Conservation (phyloP, 2,888 invertebrate genomes). For the Drosophila fungiperda region DNA sequence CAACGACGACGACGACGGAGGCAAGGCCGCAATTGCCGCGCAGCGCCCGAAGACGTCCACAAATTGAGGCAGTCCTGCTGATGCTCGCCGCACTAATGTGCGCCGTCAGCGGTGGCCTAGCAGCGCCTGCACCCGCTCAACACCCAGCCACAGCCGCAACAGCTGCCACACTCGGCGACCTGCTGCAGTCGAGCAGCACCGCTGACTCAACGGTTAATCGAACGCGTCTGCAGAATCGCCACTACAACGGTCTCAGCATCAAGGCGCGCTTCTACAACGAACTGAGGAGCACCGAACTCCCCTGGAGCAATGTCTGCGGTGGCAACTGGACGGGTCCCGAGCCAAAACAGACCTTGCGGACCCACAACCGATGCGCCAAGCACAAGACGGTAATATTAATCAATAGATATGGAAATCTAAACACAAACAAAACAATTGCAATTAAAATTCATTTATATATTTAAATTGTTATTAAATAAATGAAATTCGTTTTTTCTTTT, state of each 20-base stretch:
- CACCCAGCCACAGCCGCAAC: neutral
- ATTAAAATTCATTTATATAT: neutral
- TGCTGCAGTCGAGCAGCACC: neutral
- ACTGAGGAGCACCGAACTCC: constrained; percentile 45
- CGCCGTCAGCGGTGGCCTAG: constrained; percentile 17
- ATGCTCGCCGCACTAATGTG: constrained; percentile 59
- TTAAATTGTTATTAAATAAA: neutral
- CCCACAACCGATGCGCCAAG: constrained; percentile 39
- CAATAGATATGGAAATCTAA: neutral
- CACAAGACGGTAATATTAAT: constrained; percentile 48
- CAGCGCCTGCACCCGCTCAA: neutral
- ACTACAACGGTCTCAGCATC: constrained; percentile 27
- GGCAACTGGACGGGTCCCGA: constrained; percentile 53
- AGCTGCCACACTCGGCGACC: neutral
- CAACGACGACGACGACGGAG: constrained; percentile 39
- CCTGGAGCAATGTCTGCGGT: constrained; percentile 76
- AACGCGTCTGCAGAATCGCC: constrained; percentile 54
- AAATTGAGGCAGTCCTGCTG: constrained; percentile 37
- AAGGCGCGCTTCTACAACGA: constrained; percentile 49
- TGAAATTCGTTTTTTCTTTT: neutral
- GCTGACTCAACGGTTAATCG: constrained; percentile 1
- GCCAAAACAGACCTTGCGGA: neutral
- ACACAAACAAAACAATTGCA: neutral
- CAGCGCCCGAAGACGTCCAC: constrained; percentile 41
- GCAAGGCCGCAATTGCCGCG: constrained; percentile 33